These are phyloP conservation scores for Morone saxatilis DNA, from an alignment of 2,113 vertebrate species.

Conservation along the genomic window DNA sequence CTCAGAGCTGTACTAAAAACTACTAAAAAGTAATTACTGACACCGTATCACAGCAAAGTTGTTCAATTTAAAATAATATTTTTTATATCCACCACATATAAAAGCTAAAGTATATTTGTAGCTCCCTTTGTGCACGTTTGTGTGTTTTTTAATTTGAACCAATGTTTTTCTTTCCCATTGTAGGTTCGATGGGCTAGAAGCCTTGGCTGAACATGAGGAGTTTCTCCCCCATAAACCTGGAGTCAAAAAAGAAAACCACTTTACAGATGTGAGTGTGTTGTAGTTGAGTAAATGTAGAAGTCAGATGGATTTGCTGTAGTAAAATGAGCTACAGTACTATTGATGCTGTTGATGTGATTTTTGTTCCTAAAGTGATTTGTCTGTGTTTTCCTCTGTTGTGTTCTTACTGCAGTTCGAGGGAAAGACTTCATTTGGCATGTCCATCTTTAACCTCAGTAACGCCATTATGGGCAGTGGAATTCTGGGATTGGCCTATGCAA, in stretches of 20 bases:
- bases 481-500: constrained; percentile 88
- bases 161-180: not conserved
- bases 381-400: not conserved
- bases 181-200: constrained; percentile 80
- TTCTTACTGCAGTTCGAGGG: constrained; percentile 85
- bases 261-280: constrained; percentile 81
- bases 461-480: constrained; percentile 92
- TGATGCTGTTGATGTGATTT: not conserved
- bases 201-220: constrained; percentile 73
- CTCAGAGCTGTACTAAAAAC: not conserved
- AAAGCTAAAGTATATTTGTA: not conserved
- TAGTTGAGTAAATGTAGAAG: not conserved
- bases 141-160: not conserved
- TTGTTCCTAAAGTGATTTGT: not conserved
- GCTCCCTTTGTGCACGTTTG: not conserved
- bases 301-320: not conserved
- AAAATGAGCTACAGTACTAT: not conserved
- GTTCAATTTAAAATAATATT: not conserved
- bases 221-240: constrained; percentile 77
- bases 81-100: not conserved
- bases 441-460: constrained; percentile 91
- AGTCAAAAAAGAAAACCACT: constrained; percentile 70
- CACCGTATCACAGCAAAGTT: not conserved
- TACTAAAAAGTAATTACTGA: not conserved
- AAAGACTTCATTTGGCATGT: constrained; percentile 91